phyloP scores from a whole-genome alignment of 2,888 invertebrate species.

The Dermolepida albohirtum region DNA sequence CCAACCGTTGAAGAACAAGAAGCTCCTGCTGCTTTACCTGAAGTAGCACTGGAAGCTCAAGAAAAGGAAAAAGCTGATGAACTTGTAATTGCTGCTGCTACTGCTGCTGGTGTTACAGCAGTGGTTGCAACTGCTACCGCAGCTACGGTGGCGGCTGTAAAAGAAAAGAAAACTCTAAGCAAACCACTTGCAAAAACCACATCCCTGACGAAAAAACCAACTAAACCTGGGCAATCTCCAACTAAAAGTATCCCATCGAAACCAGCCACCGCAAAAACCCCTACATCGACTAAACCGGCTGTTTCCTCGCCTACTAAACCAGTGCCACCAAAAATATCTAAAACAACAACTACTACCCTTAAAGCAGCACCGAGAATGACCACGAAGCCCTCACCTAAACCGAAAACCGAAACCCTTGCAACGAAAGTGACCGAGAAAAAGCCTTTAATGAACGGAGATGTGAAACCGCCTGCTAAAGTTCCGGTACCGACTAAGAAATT shows the following conservation, averaged over 20 bases:
- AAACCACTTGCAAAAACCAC: constrained; percentile 50
- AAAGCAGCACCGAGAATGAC: constrained; percentile 48
- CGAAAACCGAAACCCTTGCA: constrained; percentile 23
- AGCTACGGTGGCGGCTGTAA: constrained; percentile 53
- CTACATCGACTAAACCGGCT: constrained; percentile 45
- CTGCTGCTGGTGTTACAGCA: constrained; percentile 54
- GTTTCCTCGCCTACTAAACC: constrained; percentile 44
- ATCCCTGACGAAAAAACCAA: constrained; percentile 43
- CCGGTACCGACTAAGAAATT: constrained; percentile 44
- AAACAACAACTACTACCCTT: constrained; percentile 45
- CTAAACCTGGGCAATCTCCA: constrained; percentile 44
- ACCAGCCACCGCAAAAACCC: constrained; percentile 47
- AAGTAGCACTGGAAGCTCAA: constrained; percentile 49
- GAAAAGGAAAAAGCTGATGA: constrained; percentile 37
- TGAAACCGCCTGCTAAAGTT: constrained; percentile 45
- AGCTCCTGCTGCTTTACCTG: constrained; percentile 47
- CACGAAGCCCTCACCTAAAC: constrained; percentile 34
- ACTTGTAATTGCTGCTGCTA: constrained; percentile 51
- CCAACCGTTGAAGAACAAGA: constrained; percentile 38
- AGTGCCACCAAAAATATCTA: constrained; percentile 34
- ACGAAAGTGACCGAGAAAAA: constrained; percentile 47
- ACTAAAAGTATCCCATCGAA: constrained; percentile 43
- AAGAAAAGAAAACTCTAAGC: constrained; percentile 54
- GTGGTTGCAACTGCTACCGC: constrained; percentile 58
- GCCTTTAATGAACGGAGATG: constrained; percentile 47